Evolutionary conservation across 2,888 invertebrate species (phyloP).

Genomic region (Aspidiotus rigidus): DNA sequence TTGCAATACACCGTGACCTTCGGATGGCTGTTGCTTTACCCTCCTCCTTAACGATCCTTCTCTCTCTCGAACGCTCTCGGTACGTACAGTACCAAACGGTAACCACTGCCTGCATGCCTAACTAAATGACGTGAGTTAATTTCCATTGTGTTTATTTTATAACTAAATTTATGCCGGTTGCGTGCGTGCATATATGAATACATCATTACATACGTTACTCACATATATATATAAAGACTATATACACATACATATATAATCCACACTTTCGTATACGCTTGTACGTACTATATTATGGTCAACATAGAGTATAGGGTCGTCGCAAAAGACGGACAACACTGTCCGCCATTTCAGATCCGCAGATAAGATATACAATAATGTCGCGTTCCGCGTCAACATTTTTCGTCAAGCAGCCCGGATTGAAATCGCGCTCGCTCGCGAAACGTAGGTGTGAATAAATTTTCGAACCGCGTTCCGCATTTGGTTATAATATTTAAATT

Average conservation of each 20-base stretch:
- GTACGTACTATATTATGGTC: constrained; percentile 23
- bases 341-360: neutral
- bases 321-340: constrained; percentile 27
- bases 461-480: too few species aligned
- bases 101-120: constrained; percentile 34
- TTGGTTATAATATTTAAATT: too few species aligned
- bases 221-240: too few species aligned
- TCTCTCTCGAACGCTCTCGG: constrained; percentile 5
- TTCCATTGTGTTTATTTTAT: constrained; percentile 35
- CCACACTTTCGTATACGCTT: constrained; percentile 29
- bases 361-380: neutral
- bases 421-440: too few species aligned
- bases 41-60: constrained; percentile 33
- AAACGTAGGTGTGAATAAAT: too few species aligned
- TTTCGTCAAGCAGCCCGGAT: too few species aligned
- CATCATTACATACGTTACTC: constrained; percentile 32
- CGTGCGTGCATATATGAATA: constrained; percentile 34
- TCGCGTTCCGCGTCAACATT: too few species aligned
- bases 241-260: too few species aligned
- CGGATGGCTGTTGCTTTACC: constrained; percentile 33
- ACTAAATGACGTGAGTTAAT: constrained; percentile 35
- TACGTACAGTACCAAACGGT: constrained; percentile 26
- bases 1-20: constrained; percentile 34
- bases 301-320: constrained; percentile 25
- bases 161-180: constrained; percentile 35